phyloP scores from a whole-genome alignment of 2,113 vertebrate species.

The Heteronetta atricapilla region DNA sequence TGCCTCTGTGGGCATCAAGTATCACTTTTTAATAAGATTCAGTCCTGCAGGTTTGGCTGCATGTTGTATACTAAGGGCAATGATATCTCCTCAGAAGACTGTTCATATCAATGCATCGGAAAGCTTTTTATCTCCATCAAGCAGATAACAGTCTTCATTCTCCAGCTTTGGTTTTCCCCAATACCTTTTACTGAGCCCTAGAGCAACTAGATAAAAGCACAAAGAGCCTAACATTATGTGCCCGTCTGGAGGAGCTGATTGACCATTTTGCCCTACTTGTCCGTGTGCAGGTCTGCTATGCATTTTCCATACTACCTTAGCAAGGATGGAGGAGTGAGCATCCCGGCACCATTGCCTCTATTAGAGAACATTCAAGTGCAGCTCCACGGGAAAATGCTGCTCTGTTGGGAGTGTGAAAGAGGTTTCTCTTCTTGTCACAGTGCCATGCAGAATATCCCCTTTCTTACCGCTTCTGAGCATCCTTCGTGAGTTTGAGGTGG shows the following conservation, averaged over 20 bases:
- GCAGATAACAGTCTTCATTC: background rate
- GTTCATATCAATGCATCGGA: background rate
- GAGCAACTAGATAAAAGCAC: background rate
- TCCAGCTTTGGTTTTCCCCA: background rate
- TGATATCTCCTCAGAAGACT: rapidly evolving
- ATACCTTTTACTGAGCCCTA: background rate
- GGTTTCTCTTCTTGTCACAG: background rate
- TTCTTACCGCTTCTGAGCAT: background rate
- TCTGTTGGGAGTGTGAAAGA: background rate
- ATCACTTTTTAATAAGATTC: background rate
- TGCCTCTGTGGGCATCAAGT: background rate
- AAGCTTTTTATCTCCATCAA: background rate
- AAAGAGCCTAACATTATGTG: background rate
- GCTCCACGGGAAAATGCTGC: background rate
- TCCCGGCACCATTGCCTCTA: background rate
- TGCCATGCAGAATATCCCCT: background rate
- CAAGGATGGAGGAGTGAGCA: background rate
- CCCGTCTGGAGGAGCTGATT: background rate
- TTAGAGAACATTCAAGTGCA: background rate
- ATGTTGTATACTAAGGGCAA: background rate
- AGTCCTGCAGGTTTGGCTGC: background rate
- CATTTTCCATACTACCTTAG: background rate
- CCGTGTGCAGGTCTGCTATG: background rate
- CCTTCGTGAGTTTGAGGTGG: background rate
- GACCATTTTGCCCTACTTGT: background rate